Conservation (phyloP, 2,797 vertebrate species). For the Loriculus beryllinus region DNA sequence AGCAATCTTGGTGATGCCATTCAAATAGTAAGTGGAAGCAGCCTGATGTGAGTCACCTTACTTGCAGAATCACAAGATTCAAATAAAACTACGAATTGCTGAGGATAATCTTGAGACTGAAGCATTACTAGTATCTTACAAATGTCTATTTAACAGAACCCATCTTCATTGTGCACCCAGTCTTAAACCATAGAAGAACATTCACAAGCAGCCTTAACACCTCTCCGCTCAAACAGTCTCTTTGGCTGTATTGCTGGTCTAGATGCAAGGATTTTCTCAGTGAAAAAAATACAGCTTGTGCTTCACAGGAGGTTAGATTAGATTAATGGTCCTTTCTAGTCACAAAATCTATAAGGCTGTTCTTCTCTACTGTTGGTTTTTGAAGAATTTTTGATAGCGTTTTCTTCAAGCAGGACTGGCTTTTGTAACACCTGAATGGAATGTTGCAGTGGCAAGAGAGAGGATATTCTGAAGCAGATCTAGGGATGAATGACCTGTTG, state of each 20-base stretch:
- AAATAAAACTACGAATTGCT: not conserved
- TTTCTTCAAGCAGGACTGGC: not conserved
- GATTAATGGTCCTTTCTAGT: not conserved
- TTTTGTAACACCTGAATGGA: fast-evolving
- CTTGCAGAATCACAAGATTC: not conserved
- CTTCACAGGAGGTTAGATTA: not conserved
- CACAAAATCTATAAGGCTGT: not conserved
- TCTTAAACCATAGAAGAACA: not conserved
- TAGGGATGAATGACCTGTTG: not conserved
- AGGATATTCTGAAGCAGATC: not conserved
- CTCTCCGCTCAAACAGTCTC: not conserved
- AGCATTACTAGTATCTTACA: not conserved
- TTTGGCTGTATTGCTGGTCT: not conserved
- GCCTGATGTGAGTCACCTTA: not conserved
- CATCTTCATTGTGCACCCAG: not conserved
- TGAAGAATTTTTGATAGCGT: not conserved
- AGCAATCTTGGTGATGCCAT: not conserved
- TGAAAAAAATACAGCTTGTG: not conserved
- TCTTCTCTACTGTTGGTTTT: not conserved
- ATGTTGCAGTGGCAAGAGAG: not conserved
- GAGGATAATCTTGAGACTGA: not conserved
- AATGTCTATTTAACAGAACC: not conserved
- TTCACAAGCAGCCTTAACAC: not conserved
- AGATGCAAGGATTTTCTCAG: not conserved
- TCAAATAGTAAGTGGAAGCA: not conserved